Evolutionary conservation across 1,140 invertebrate species (phyloP), one percentile per base, ranked within the genome.

Genomic region (Potamilus streckersoni): DNA sequence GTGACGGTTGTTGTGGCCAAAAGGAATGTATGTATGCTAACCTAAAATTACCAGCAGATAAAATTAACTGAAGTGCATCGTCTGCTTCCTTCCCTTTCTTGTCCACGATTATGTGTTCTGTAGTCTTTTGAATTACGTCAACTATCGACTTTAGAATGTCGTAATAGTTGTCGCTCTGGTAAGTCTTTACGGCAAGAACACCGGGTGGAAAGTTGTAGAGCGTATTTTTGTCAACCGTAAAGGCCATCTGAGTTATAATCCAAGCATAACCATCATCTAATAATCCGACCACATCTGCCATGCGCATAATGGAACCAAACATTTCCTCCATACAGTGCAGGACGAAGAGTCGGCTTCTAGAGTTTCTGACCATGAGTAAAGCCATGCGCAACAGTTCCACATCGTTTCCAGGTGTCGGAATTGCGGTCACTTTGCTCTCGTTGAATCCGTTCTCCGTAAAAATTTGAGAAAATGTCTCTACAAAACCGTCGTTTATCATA

Each of bases 221-320:
- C 15, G 71, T 17, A 1, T 74, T 68, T 15, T 15, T 15, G 13
- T 15, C 55, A 49, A 15, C 66, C 23, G n/a, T 61, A 38, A 81
- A 67, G 19, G 81, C 73, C 14, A 62, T 67, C 20, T 85, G 78
- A 15, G 79, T 79, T 6, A 85, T 70, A 61, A 84, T 75, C 84
- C 84, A 85, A 12, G 79, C 81, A 66, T 80, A 80, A 11, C 84
- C 84, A 23, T 74, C 69, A 23, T 77, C 73, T 59, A 81, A 83
- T 17, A 79, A 72, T 2, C 67, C 71, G 58, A 81, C 71, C 2
- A 58, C 20, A 38, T 49, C 56, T 19, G 72, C 66, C 1, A 74
- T 59, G 23, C n/a, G 56, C 19, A 71, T 67, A 13, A 80, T 38
- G 19, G 16, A 20, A 16, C 69, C 66, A 59, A 74, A 74, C 14